Percentiles rank a stretch among this genome's conserved stretches.
phyloP scores from a whole-genome alignment of 1,140 invertebrate species.

The Papilio helenus region DNA sequence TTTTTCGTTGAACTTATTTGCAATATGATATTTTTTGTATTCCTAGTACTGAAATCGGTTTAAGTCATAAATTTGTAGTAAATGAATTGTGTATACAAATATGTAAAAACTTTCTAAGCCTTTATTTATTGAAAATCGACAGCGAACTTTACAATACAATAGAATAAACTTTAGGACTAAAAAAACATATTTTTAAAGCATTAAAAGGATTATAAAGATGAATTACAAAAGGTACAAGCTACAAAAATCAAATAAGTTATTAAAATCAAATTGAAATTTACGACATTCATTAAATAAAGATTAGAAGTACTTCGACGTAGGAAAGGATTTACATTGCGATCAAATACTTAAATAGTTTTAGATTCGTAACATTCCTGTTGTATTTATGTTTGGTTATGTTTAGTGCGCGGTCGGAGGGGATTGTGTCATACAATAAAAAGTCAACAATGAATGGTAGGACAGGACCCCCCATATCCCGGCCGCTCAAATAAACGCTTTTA shows the following conservation, averaged over 20 bases:
- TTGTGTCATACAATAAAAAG: slow-evolving; percentile 76
- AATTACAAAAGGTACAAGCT: slow-evolving; percentile 59
- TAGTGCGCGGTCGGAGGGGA: slow-evolving; percentile 63
- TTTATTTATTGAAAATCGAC: slow-evolving; percentile 25
- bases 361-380: slow-evolving; percentile 65
- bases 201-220: slow-evolving; percentile 61
- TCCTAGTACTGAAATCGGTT: no score
- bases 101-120: slow-evolving; percentile 45
- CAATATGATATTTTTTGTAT: neutral
- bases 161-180: slow-evolving; percentile 50
- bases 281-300: slow-evolving; percentile 77
- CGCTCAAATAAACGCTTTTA: slow-evolving; percentile 76
- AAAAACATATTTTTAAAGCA: slow-evolving; percentile 52
- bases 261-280: slow-evolving; percentile 79
- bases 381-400: slow-evolving; percentile 67
- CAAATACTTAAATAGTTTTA: slow-evolving; percentile 62
- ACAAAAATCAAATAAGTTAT: slow-evolving; percentile 76
- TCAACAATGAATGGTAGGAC: slow-evolving; percentile 66
- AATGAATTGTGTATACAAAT: slow-evolving; percentile 33
- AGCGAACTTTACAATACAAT: slow-evolving; percentile 27
- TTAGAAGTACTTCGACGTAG: slow-evolving; percentile 58
- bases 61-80: no score
- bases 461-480: slow-evolving; percentile 71
- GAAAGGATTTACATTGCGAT: slow-evolving; percentile 65
- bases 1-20: neutral